A percentile compares a stretch with the other conserved stretches of the same genome.
Evolutionary conservation across 1,140 invertebrate species (phyloP).

Genomic region (Pseudomyrmex cubaensis): DNA sequence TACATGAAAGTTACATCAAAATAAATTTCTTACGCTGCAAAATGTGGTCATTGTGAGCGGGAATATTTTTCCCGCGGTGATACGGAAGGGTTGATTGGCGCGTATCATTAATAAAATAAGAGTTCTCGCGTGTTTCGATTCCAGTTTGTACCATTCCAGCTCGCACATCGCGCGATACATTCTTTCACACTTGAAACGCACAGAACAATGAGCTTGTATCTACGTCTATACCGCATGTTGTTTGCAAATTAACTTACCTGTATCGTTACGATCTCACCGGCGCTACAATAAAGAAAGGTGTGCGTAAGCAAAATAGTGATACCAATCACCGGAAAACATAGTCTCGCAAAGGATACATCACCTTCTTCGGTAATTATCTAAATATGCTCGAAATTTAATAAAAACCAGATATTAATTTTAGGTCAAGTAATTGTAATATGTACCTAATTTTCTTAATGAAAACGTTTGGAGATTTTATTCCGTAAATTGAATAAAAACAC

Average conservation of each 20-base stretch:
- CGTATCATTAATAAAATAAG: conserved; percentile 24
- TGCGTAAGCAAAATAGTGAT: conserved; percentile 32
- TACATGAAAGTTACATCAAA: neutral
- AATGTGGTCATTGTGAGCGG: conserved; percentile 44
- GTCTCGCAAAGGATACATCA: neutral
- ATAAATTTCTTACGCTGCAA: conserved; percentile 28
- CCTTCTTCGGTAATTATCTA: conserved; percentile 20
- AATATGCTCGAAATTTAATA: conserved; percentile 26
- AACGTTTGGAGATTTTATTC: neutral
- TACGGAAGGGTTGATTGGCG: conserved; percentile 1
- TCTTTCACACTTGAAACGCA: conserved; percentile 6
- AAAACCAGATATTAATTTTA: conserved; percentile 5
- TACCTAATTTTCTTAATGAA: neutral
- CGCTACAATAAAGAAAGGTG: conserved; percentile 32
- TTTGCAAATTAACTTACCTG: conserved; percentile 19
- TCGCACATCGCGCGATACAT: conserved; percentile 36
- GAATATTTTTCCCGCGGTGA: conserved; percentile 45
- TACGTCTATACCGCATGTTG: neutral
- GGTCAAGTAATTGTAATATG: neutral
- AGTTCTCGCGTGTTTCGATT: neutral
- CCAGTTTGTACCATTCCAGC: conserved; percentile 41
- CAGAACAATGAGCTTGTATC: neutral
- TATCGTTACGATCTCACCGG: conserved; percentile 14
- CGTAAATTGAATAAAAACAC: neutral
- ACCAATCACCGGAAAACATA: conserved; percentile 35